Percentiles rank a stretch among this genome's conserved stretches.
Evolutionary conservation across 2,797 vertebrate genomes (phyloP).

Genomic region (Denticeps clupeoides): DNA sequence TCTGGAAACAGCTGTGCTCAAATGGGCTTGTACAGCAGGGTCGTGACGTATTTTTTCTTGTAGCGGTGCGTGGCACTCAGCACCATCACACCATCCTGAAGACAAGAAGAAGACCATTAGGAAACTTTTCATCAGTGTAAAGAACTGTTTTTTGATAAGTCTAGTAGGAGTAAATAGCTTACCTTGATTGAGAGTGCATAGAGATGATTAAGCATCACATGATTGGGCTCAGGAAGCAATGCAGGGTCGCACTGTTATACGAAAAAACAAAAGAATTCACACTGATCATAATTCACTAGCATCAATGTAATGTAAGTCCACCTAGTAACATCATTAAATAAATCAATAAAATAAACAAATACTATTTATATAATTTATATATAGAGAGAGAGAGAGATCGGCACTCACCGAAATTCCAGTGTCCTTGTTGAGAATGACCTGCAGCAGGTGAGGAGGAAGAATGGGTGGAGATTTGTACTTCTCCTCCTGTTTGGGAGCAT

Average conservation of each 20-base stretch:
- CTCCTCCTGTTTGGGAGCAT: constrained; percentile 83
- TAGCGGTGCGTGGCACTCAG: constrained; percentile 90
- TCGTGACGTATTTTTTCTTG: constrained; percentile 96
- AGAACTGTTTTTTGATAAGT: neutral
- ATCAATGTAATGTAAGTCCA: too few relatives aligned
- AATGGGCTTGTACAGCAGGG: constrained; percentile 87
- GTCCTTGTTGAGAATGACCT: constrained; percentile 98
- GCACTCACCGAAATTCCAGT: constrained; percentile 90
- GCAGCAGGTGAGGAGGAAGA: constrained; percentile 88
- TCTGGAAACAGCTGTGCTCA: constrained; percentile 40
- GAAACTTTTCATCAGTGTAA: too few relatives aligned
- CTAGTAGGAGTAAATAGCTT: too few relatives aligned
- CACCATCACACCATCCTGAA: constrained; percentile 90
- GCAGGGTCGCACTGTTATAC: constrained; percentile 85
- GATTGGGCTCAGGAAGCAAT: constrained; percentile 91
- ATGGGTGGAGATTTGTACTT: constrained; percentile 89
- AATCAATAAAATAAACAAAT: too few relatives aligned
- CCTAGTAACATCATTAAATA: neutral
- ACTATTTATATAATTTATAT: too few relatives aligned
- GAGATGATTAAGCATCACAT: constrained; percentile 96
- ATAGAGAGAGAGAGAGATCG: neutral
- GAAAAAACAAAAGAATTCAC: constrained; percentile 9
- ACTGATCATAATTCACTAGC: neutral
- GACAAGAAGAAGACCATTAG: constrained; percentile 15
- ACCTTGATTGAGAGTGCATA: constrained; percentile 98